These are phyloP conservation scores for Amitus sp. DNA, from an alignment of 2,888 invertebrate genomes.

Conservation along the genomic window DNA sequence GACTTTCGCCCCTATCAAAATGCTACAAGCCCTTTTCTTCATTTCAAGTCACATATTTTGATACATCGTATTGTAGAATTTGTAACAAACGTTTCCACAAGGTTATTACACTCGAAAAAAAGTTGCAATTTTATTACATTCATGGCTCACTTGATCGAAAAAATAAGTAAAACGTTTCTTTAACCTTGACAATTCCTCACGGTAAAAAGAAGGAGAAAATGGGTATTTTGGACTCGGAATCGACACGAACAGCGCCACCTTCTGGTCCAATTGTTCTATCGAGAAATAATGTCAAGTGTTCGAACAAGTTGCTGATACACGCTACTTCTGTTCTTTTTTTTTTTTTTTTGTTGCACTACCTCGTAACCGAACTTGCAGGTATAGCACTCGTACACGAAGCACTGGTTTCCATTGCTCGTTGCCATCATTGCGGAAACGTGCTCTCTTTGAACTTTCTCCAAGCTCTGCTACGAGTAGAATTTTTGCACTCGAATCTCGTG, in stretches of 20 bases:
- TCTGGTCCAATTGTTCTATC: background rate
- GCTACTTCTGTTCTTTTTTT: too few relatives aligned
- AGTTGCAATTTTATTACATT: too few relatives aligned
- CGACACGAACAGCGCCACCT: background rate
- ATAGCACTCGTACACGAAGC: background rate
- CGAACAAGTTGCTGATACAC: constrained; percentile 22
- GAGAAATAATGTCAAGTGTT: constrained; percentile 22
- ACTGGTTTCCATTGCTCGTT: constrained; percentile 6
- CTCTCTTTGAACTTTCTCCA: constrained; percentile 10
- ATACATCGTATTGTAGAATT: too few relatives aligned
- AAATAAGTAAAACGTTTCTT: too few relatives aligned
- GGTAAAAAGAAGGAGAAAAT: too few relatives aligned
- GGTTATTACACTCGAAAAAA: too few relatives aligned
- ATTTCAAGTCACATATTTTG: too few relatives aligned
- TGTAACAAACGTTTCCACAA: too few relatives aligned
- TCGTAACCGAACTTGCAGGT: constrained; percentile 15
- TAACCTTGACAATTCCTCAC: too few relatives aligned
- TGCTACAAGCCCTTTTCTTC: too few relatives aligned
- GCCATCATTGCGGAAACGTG: constrained; percentile 17
- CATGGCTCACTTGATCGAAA: too few relatives aligned
- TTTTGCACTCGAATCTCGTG: constrained; percentile 5
- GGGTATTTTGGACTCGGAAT: background rate
- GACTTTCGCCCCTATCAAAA: too few relatives aligned
- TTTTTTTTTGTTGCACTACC: constrained; percentile 6
- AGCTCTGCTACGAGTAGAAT: constrained; percentile 1